Conservation (phyloP, 1,140 invertebrate species). For the Hyles vespertilio region DNA sequence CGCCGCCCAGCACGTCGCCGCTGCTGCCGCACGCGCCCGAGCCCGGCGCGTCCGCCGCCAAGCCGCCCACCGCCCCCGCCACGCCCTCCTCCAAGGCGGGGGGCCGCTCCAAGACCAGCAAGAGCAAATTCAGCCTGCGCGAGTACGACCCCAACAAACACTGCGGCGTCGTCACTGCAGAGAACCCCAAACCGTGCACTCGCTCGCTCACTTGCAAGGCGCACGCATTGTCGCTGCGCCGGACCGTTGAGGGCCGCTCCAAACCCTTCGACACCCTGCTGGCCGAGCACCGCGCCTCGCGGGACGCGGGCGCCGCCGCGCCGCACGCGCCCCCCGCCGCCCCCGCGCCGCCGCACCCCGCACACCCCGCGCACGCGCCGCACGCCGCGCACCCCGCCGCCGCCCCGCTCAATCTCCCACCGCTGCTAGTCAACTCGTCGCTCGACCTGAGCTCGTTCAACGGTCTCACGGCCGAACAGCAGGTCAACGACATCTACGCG, state of each 20-base stretch:
- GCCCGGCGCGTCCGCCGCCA: constrained; percentile 31
- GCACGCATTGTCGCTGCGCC: constrained; percentile 84
- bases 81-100: constrained; percentile 48
- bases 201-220: constrained; percentile 90
- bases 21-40: constrained; percentile 42
- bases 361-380: constrained; percentile 9
- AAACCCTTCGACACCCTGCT: constrained; percentile 88
- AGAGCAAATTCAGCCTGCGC: constrained; percentile 79
- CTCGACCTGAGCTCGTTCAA: constrained; percentile 51
- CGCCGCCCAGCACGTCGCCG: constrained; percentile 43
- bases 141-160: constrained; percentile 89
- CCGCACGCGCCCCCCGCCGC: constrained; percentile 20
- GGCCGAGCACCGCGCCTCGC: constrained; percentile 83
- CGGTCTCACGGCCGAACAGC: constrained; percentile 55
- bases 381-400: constrained; percentile 17
- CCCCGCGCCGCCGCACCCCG: constrained; percentile 13
- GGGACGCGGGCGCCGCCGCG: constrained; percentile 37
- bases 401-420: constrained; percentile 36
- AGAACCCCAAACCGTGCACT: constrained; percentile 85
- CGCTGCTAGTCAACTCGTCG: constrained; percentile 49
- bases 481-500: constrained; percentile 61
- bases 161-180: constrained; percentile 84
- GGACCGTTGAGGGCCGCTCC: constrained; percentile 83
- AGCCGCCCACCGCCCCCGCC: constrained; percentile 35
- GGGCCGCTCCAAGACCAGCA: constrained; percentile 75